Conservation (phyloP, 2,797 vertebrate genomes). For the Macropus fuliginosus region DNA sequence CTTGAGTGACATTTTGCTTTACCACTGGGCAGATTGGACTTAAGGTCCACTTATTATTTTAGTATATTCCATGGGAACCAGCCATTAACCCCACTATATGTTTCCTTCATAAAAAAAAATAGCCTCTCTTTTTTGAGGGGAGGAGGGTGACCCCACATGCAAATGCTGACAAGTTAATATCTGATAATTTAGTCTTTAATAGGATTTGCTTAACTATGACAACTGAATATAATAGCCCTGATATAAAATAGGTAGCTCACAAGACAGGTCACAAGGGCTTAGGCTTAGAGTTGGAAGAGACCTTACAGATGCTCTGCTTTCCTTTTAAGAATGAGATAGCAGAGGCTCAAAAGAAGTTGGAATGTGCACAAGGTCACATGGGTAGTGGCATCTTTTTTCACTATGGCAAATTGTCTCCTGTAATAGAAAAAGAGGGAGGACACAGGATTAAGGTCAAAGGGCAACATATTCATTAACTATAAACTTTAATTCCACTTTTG, state of each 20-base stretch:
- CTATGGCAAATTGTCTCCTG: not conserved
- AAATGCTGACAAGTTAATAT: constrained; percentile 34
- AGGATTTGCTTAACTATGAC: not conserved
- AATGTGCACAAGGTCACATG: not conserved
- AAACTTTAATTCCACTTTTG: not conserved
- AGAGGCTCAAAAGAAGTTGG: not conserved
- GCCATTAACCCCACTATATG: not conserved
- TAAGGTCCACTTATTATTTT: not conserved
- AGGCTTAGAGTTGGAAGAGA: not conserved
- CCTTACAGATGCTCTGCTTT: not conserved
- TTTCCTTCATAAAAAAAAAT: constrained; percentile 24
- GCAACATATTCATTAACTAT: not conserved
- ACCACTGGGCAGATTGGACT: not conserved
- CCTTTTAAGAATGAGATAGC: not conserved
- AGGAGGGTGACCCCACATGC: not conserved
- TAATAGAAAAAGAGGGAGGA: not conserved
- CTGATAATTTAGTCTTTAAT: not conserved
- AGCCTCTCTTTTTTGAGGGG: not conserved
- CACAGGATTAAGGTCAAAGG: not conserved
- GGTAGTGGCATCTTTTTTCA: constrained; percentile 8
- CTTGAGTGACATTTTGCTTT: not conserved
- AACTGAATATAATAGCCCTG: not conserved
- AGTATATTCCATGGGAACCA: not conserved
- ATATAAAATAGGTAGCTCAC: not conserved
- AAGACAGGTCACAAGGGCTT: not conserved